A percentile compares a stretch with the other conserved stretches of the same genome.
These are phyloP conservation scores for Botia almorhae DNA, from an alignment of 2,797 vertebrate genomes.

Conservation along the genomic window DNA sequence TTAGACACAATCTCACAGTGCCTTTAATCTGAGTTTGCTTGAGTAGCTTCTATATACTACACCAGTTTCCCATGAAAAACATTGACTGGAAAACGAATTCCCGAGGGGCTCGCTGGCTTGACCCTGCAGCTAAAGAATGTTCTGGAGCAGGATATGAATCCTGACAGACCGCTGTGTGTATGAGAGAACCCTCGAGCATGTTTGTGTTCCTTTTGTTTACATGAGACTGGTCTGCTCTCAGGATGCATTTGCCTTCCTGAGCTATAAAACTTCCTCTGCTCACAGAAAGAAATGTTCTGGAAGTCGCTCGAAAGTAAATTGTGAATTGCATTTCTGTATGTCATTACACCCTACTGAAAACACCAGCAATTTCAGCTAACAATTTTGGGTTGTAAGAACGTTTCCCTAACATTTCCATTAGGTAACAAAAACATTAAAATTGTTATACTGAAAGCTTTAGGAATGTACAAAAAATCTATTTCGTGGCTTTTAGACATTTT, in stretches of 20 bases:
- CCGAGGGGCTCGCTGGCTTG: constrained; percentile 35
- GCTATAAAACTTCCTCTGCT: not conserved
- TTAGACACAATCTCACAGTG: not conserved
- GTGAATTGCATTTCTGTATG: not conserved
- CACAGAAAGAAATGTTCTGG: not conserved
- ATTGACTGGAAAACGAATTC: constrained; percentile 41
- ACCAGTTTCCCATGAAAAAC: constrained; percentile 48
- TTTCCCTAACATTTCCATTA: too few species aligned
- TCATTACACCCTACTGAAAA: not conserved
- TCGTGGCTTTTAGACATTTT: too few species aligned
- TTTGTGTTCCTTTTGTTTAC: constrained; percentile 16
- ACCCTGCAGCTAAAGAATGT: constrained; percentile 48
- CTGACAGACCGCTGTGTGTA: constrained; percentile 28
- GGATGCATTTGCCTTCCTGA: constrained; percentile 10
- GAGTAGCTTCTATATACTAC: not conserved
- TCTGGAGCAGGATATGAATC: constrained; percentile 32
- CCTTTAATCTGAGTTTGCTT: not conserved
- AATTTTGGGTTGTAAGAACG: too few species aligned
- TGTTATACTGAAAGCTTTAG: too few species aligned
- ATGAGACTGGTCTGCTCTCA: not conserved
- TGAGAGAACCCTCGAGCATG: not conserved
- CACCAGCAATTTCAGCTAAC: not conserved
- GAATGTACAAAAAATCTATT: too few species aligned
- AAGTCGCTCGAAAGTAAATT: not conserved
- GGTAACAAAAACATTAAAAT: too few species aligned